These are phyloP conservation scores for Dendrolimus pini DNA, from an alignment of 2,888 invertebrate genomes.

Conservation along the genomic window DNA sequence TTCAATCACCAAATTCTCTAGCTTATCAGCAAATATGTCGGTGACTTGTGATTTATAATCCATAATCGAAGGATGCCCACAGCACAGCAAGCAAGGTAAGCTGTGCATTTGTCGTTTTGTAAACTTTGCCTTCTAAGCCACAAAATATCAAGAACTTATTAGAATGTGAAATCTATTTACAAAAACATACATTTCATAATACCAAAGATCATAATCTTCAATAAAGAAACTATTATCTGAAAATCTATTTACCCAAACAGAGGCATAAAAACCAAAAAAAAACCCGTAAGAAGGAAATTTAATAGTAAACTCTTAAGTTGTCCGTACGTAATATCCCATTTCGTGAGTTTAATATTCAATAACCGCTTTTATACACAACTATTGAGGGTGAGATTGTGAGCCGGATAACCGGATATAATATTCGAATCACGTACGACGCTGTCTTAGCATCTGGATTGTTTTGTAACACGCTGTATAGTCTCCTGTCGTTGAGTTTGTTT, in stretches of 20 bases:
- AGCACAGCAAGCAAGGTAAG: no score
- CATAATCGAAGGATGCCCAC: no score
- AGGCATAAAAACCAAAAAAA: slow-evolving; percentile 12
- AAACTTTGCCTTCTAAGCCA: no score
- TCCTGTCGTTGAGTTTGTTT: slow-evolving; percentile 48
- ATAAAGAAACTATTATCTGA: neutral
- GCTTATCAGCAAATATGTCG: no score
- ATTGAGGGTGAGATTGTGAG: slow-evolving; percentile 21
- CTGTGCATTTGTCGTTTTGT: no score
- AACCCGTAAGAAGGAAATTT: slow-evolving; percentile 12
- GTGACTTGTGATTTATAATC: no score
- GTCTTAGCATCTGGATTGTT: slow-evolving; percentile 70
- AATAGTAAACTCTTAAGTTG: slow-evolving; percentile 28
- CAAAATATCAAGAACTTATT: no score
- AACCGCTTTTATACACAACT: slow-evolving; percentile 42
- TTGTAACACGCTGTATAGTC: slow-evolving; percentile 52
- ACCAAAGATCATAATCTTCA: no score
- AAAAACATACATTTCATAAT: no score
- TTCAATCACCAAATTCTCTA: no score
- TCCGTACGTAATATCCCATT: slow-evolving; percentile 31
- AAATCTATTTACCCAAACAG: neutral
- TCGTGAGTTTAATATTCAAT: slow-evolving; percentile 55
- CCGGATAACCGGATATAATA: slow-evolving; percentile 17
- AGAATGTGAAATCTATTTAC: no score
- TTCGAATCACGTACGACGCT: slow-evolving; percentile 53